phyloP scores from a whole-genome alignment of 2,113 vertebrate genomes.

The Camelus dromedarius region DNA sequence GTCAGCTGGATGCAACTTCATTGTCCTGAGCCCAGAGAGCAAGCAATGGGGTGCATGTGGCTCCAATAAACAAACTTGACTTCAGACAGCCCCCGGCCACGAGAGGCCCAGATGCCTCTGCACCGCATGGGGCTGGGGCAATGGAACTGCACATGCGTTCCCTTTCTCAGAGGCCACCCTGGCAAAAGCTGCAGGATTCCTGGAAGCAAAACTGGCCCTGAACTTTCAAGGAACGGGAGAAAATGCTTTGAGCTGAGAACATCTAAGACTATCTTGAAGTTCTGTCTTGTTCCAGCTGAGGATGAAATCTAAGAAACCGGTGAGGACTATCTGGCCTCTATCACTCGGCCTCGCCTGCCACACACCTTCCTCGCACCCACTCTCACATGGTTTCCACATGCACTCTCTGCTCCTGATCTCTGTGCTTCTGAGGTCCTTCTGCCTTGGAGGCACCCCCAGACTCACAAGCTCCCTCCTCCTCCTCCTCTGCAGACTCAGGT shows the following conservation, averaged over 20 bases:
- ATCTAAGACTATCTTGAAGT: neutral
- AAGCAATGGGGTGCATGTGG: neutral
- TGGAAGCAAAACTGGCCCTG: neutral
- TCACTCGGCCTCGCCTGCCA: neutral
- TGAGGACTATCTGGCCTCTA: neutral
- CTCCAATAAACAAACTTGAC: neutral
- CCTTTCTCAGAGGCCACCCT: neutral
- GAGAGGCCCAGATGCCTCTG: neutral
- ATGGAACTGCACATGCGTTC: neutral
- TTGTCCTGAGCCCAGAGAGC: neutral
- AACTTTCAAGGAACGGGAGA: neutral
- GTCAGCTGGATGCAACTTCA: constrained; percentile 8
- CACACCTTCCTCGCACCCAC: rapidly evolving
- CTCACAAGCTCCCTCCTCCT: too few species aligned
- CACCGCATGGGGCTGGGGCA: neutral
- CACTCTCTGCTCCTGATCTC: neutral
- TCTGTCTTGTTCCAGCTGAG: neutral
- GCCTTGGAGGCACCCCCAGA: neutral
- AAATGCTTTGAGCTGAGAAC: neutral
- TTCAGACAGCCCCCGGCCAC: neutral
- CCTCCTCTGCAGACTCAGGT: neutral
- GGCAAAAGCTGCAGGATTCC: neutral
- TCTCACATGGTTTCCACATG: neutral
- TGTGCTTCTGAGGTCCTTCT: neutral
- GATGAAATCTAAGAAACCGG: neutral